phyloP scores from a whole-genome alignment of 2,888 invertebrate species.

The Panopea generosa region DNA sequence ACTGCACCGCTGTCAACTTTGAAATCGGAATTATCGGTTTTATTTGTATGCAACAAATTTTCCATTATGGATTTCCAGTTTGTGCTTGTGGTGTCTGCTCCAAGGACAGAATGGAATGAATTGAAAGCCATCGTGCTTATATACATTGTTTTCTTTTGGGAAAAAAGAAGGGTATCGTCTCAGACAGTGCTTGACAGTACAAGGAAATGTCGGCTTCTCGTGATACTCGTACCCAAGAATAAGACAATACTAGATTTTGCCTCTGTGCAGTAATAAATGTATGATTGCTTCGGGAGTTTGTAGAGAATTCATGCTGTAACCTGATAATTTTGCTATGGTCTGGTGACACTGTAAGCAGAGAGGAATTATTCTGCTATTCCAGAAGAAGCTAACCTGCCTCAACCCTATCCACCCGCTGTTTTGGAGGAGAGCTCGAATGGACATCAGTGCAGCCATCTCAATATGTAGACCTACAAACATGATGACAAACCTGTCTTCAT shows the following conservation, averaged over 20 bases:
- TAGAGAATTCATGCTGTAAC: conserved; percentile 57
- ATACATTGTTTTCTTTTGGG: conserved; percentile 32
- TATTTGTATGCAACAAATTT: conserved; percentile 63
- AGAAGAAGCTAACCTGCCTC: conserved; percentile 44
- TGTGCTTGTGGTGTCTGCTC: conserved; percentile 55
- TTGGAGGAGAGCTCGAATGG: conserved; percentile 22
- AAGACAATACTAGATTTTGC: neutral
- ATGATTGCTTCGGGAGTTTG: conserved; percentile 48
- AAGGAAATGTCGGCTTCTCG: conserved; percentile 40
- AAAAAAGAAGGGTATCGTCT: conserved; percentile 44
- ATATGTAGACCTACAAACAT: conserved; percentile 70
- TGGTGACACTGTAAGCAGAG: conserved; percentile 52
- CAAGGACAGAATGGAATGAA: conserved; percentile 59
- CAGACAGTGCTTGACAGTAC: too few species aligned
- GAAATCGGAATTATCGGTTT: conserved; percentile 45
- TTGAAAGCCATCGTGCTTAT: conserved; percentile 69
- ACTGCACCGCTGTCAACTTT: conserved; percentile 70
- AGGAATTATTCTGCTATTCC: conserved; percentile 65
- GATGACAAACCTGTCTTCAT: conserved; percentile 68
- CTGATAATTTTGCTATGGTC: conserved; percentile 59
- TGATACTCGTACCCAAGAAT: conserved; percentile 19
- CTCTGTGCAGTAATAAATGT: conserved; percentile 5
- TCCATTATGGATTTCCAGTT: conserved; percentile 54
- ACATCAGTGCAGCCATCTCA: conserved; percentile 6
- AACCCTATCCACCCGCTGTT: conserved; percentile 36